Evolutionary conservation across 2,888 invertebrate species (phyloP).

Genomic region (Oasisia sp.): DNA sequence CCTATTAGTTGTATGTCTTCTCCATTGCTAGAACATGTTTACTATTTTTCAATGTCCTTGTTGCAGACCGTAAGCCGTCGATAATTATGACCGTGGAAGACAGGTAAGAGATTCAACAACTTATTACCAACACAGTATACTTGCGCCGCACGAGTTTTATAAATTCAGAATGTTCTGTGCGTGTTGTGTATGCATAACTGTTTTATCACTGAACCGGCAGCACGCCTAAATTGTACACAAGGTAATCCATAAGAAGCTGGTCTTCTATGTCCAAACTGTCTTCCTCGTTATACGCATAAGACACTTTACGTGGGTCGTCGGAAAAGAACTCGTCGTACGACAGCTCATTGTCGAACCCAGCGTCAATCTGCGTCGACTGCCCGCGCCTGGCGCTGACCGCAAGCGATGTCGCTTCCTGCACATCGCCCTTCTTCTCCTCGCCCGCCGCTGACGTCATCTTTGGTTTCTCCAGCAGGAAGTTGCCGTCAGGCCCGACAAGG

Average conservation of each 20-base stretch:
- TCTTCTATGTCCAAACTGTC: slow-evolving; percentile 5
- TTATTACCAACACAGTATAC: background rate
- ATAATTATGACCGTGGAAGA: background rate
- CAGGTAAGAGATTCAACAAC: background rate
- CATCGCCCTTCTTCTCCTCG: background rate
- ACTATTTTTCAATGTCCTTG: background rate
- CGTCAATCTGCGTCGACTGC: background rate
- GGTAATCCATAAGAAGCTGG: background rate
- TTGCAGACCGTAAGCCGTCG: background rate
- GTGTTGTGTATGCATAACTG: background rate
- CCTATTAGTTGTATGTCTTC: background rate
- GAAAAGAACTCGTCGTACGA: background rate
- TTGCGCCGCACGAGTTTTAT: background rate
- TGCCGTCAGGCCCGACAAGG: background rate
- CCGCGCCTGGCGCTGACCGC: background rate
- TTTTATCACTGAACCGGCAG: background rate
- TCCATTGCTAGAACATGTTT: background rate
- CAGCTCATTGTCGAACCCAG: background rate
- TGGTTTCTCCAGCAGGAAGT: background rate
- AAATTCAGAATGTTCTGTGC: background rate
- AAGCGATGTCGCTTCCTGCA: background rate
- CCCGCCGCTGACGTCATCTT: background rate
- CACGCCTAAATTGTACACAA: background rate
- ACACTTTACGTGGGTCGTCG: background rate
- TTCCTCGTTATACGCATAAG: background rate